Evolutionary conservation across 2,888 invertebrate genomes (phyloP), one percentile per base, ranked within the genome.

Genomic region (Caenorhabditis parvicauda): DNA sequence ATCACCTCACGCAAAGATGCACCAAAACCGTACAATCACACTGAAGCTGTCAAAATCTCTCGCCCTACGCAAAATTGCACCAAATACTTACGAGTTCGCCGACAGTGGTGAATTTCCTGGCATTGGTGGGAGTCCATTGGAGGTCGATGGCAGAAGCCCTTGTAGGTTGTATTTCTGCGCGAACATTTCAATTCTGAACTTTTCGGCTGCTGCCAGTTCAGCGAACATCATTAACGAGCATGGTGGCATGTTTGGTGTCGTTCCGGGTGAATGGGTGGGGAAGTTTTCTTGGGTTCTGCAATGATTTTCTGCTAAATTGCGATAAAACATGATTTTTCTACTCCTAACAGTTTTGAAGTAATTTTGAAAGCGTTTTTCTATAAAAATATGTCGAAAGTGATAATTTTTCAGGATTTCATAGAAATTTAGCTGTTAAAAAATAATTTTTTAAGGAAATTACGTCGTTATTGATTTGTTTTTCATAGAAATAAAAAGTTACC

Each of bases 211-310:
- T 28, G 67, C 68, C 48, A 69, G 32, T 22, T 69, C 68, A 5
- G 69, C 69, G 48, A 69, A 64, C 65, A 66, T 66, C 59, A 64
- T 63, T 45, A 68, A 42, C 4, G 55, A 44, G 14, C 50, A 49
- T 3, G 47, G n/a, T n/a, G n/a, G n/a, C 19, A 28, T 46, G 17
- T 5, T 9, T 5, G 4, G 9, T 21, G 22, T 3, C 22, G 42
- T 24, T 42, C 24, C 35, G 17, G 45, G 29, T 12, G 45, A 29
- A 28, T 12, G 4, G 14, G 3, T 35, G 1, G n/a, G 14, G 4
- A 14, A 6, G 14, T 29, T 47, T 22, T 22, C n/a, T 28, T 48
- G 24, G 21, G 24, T 45, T 17, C 17, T 29, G n/a, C 2, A 45
- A n/a, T 28, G 3, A 38, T 6, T 38, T 6, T 12, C n/a, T n/a